Evolutionary conservation across 2,888 invertebrate genomes (phyloP).

Genomic region (Clepsis dumicolana): DNA sequence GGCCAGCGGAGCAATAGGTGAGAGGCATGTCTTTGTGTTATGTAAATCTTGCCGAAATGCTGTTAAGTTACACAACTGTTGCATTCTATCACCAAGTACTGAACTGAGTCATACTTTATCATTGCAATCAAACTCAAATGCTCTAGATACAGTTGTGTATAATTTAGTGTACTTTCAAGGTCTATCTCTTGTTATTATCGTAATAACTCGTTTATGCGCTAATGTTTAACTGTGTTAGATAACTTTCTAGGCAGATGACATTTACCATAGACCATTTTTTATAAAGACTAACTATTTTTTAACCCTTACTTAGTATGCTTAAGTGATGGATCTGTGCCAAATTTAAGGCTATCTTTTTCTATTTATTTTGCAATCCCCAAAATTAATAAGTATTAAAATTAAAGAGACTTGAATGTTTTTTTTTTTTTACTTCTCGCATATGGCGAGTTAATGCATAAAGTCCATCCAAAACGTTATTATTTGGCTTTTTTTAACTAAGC

Average conservation of each 20-base stretch:
- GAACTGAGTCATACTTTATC: conserved; percentile 34
- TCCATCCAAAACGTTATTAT: too few relatives aligned
- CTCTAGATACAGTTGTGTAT: conserved; percentile 12
- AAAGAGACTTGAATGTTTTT: too few relatives aligned
- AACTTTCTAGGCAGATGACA: not conserved
- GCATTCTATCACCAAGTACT: conserved; percentile 35
- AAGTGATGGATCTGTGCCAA: too few relatives aligned
- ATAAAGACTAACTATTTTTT: too few relatives aligned
- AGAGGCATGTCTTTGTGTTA: conserved; percentile 65
- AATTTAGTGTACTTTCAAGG: conserved; percentile 9
- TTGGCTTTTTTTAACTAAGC: too few relatives aligned
- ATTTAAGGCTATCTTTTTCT: too few relatives aligned
- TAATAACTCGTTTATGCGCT: not conserved
- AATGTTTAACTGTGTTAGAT: not conserved
- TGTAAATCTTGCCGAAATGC: conserved; percentile 55
- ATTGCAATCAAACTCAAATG: conserved; percentile 31
- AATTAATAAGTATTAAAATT: too few relatives aligned
- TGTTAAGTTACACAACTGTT: conserved; percentile 44
- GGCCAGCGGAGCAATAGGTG: conserved; percentile 79
- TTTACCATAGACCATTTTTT: not conserved
- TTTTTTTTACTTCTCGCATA: too few relatives aligned
- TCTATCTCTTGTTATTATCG: not conserved
- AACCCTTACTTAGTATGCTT: too few relatives aligned
- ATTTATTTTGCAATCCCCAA: too few relatives aligned
- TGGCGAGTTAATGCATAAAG: too few relatives aligned